phyloP scores from a whole-genome alignment of 1,140 invertebrate genomes.

The Amyelois transitella region DNA sequence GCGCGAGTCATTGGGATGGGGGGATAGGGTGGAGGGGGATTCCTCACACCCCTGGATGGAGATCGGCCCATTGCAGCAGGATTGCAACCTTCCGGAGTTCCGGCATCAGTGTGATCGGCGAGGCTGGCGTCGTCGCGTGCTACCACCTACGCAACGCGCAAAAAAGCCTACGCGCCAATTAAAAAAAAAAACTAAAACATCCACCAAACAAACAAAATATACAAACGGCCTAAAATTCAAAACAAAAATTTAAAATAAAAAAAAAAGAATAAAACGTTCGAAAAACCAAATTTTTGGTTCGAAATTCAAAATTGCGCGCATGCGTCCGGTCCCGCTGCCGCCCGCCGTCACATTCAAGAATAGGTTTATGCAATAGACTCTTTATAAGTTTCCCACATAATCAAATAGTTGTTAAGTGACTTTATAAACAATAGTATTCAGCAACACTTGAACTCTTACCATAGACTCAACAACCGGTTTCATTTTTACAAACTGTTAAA shows the following conservation, averaged over 20 bases:
- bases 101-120: slow-evolving; percentile 67
- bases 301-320: slow-evolving; percentile 64
- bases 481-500: slow-evolving; percentile 60
- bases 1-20: slow-evolving; percentile 59
- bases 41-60: slow-evolving; percentile 42
- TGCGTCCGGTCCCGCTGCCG: slow-evolving; percentile 57
- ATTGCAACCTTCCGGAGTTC: slow-evolving; percentile 53
- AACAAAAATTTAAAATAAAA: slow-evolving; percentile 35
- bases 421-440: slow-evolving; percentile 66
- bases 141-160: slow-evolving; percentile 70
- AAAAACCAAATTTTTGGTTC: slow-evolving; percentile 65
- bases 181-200: slow-evolving; percentile 31
- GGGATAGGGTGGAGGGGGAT: slow-evolving; percentile 24
- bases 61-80: slow-evolving; percentile 49
- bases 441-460: slow-evolving; percentile 69
- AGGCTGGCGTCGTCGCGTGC: slow-evolving; percentile 61
- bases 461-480: slow-evolving; percentile 57
- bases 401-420: slow-evolving; percentile 69
- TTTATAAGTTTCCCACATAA: slow-evolving; percentile 65
- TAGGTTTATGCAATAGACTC: slow-evolving; percentile 71
- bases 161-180: slow-evolving; percentile 43
- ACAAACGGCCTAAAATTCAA: slow-evolving; percentile 54
- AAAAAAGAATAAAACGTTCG: slow-evolving; percentile 41
- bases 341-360: slow-evolving; percentile 67
- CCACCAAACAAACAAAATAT: slow-evolving; percentile 23